These are phyloP conservation scores for Drosophila sechellia DNA, from an alignment of 1,140 invertebrate species.

Conservation along the genomic window DNA sequence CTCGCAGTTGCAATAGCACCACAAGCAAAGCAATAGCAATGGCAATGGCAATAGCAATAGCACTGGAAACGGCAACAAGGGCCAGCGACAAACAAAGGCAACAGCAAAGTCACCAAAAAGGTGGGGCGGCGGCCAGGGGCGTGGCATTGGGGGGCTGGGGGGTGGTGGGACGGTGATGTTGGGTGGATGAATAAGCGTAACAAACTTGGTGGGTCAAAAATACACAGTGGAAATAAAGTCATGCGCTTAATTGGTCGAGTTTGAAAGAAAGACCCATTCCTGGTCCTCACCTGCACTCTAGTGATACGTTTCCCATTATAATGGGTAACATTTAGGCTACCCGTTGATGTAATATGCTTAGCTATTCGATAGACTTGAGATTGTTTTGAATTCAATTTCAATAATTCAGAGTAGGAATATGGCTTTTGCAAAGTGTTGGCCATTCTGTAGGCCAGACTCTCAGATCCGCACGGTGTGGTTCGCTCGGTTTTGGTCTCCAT, in stretches of 20 bases:
- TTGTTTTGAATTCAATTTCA: neutral
- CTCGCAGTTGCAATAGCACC: conserved; percentile 28
- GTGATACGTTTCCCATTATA: too few relatives aligned
- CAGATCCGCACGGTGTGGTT: conserved; percentile 16
- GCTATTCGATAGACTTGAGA: too few relatives aligned
- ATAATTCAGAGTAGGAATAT: neutral
- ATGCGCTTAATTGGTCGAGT: neutral
- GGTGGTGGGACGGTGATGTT: neutral
- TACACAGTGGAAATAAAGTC: neutral
- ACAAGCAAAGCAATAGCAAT: conserved; percentile 32
- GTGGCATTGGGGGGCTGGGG: neutral
- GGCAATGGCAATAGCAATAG: conserved; percentile 5
- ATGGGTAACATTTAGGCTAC: too few relatives aligned
- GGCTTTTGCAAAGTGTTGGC: neutral
- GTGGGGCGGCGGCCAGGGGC: neutral
- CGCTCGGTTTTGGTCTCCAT: conserved; percentile 19
- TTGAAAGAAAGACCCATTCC: neutral
- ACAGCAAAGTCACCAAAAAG: conserved; percentile 2
- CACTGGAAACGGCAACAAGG: neutral
- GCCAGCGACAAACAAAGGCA: conserved; percentile 5
- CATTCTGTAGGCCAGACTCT: conserved; percentile 10
- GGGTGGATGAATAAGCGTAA: conserved; percentile 5
- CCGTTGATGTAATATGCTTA: too few relatives aligned
- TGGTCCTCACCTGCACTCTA: too few relatives aligned
- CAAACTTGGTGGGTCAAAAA: neutral